Percentiles rank a stretch among this genome's conserved stretches.
Evolutionary conservation across 2,888 invertebrate species (phyloP).

Genomic region (Orchesella flavescens): DNA sequence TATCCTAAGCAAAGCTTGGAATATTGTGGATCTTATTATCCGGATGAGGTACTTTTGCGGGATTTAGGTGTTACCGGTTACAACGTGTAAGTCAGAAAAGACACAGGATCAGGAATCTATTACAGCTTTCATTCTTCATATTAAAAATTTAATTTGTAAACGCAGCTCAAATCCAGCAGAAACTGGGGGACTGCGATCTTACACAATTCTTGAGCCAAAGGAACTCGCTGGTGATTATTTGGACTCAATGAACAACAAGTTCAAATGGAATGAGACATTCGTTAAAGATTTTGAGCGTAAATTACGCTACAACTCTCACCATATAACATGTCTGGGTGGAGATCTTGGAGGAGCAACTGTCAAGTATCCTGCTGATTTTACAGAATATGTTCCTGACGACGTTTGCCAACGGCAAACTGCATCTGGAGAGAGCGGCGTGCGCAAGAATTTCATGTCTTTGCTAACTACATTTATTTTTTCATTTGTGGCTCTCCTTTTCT

Average conservation of each 20-base stretch:
- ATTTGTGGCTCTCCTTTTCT: too few relatives aligned
- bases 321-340: not conserved
- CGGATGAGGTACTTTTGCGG: not conserved
- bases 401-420: not conserved
- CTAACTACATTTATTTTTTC: too few relatives aligned
- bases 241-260: conserved; percentile 20
- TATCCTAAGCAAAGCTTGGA: not conserved
- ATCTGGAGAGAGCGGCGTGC: too few relatives aligned
- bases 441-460: too few relatives aligned
- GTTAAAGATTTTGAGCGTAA: not conserved
- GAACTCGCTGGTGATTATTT: conserved; percentile 7
- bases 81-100: too few relatives aligned
- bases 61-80: not conserved
- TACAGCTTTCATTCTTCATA: not conserved
- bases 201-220: not conserved
- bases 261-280: conserved; percentile 19
- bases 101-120: not conserved
- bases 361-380: not conserved
- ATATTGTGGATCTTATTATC: not conserved
- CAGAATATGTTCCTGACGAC: not conserved
- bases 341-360: not conserved
- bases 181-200: not conserved
- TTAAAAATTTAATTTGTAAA: too few relatives aligned
- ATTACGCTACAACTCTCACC: not conserved
- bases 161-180: not conserved